Percentiles rank a stretch among this genome's conserved stretches.
Conservation (phyloP, 1,140 invertebrate genomes). For the Daktulosphaira vitifoliae region DNA sequence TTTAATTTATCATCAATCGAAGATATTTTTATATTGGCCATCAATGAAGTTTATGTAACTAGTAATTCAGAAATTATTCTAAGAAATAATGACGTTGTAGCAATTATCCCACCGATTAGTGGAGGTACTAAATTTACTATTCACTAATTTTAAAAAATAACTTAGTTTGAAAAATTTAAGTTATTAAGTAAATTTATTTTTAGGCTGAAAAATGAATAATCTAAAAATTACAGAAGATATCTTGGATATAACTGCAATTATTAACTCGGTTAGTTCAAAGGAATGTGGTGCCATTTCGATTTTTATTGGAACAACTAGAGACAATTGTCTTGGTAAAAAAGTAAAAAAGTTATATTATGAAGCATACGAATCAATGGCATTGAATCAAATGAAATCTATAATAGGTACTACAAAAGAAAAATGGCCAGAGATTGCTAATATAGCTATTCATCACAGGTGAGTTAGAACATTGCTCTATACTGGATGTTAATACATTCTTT, state of each 20-base stretch:
- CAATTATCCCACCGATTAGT: constrained; percentile 40
- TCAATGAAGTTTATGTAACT: constrained; percentile 66
- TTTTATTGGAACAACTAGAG: constrained; percentile 85
- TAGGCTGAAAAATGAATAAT: constrained; percentile 55
- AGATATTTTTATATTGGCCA: constrained; percentile 62
- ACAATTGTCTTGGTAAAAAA: constrained; percentile 78
- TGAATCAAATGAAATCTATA: constrained; percentile 71
- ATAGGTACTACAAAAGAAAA: constrained; percentile 60
- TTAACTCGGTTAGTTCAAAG: constrained; percentile 56
- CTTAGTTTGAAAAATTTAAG: background rate
- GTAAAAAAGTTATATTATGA: constrained; percentile 82
- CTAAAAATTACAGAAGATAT: constrained; percentile 59
- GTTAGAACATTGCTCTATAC: no score
- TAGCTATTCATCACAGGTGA: constrained; percentile 69
- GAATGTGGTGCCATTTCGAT: constrained; percentile 78
- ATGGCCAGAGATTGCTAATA: constrained; percentile 64
- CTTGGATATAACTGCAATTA: constrained; percentile 60
- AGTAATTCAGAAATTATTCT: constrained; percentile 37
- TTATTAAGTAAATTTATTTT: background rate
- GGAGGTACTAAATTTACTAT: constrained; percentile 41
- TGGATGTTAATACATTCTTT: no score
- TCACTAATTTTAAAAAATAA: background rate
- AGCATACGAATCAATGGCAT: constrained; percentile 85
- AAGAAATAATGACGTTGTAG: constrained; percentile 37
- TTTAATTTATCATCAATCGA: constrained; percentile 61